Conservation (phyloP, 2,888 invertebrate genomes). For the Lepidochrysops patricia region DNA sequence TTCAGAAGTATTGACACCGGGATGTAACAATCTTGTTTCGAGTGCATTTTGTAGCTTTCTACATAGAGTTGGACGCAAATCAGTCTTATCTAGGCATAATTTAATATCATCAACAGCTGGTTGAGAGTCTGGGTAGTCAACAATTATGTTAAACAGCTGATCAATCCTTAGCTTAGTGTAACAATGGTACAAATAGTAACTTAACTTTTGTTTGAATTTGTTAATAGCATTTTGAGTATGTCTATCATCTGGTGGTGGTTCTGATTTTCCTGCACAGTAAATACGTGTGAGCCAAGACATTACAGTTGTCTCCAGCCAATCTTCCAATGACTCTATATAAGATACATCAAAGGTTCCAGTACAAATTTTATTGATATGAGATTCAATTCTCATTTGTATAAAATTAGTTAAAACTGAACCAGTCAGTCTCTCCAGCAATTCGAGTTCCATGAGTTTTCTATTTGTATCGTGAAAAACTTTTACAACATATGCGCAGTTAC, state of each 20-base stretch:
- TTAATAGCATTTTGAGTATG: conserved; percentile 73
- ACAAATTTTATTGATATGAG: conserved; percentile 88
- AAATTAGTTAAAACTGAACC: conserved; percentile 89
- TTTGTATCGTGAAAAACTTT: conserved; percentile 86
- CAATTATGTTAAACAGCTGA: conserved; percentile 95
- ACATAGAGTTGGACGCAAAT: conserved; percentile 85
- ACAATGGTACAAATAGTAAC: conserved; percentile 89
- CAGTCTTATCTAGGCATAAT: conserved; percentile 89
- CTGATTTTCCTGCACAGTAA: conserved; percentile 79
- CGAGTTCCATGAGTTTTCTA: conserved; percentile 82
- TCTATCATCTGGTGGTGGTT: conserved; percentile 71
- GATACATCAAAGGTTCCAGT: conserved; percentile 90
- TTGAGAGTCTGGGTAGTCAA: conserved; percentile 97
- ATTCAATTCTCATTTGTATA: conserved; percentile 87
- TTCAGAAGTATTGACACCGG: conserved; percentile 95
- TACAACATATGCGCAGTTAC: conserved; percentile 78
- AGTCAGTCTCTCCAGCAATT: conserved; percentile 86
- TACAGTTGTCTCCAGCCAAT: conserved; percentile 91
- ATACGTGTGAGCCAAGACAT: conserved; percentile 90
- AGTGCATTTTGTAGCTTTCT: conserved; percentile 86
- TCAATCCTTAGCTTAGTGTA: conserved; percentile 92
- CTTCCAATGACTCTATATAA: conserved; percentile 83
- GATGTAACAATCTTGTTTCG: conserved; percentile 91
- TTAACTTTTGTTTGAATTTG: conserved; percentile 83
- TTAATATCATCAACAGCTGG: conserved; percentile 93